phyloP scores from a whole-genome alignment of 2,113 vertebrate species.

The Ctenomys sociabilis region DNA sequence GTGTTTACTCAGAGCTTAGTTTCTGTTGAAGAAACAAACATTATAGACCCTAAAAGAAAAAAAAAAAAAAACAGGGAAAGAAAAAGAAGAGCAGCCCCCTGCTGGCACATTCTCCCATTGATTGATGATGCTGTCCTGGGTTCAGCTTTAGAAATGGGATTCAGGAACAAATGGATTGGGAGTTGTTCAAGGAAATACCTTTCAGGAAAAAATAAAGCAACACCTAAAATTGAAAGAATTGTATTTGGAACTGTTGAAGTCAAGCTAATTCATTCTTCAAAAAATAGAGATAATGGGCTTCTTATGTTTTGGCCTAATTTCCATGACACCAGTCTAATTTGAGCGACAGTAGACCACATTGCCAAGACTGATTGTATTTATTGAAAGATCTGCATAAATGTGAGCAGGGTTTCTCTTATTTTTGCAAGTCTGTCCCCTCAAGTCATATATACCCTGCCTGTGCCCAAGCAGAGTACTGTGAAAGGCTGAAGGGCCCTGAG shows the following conservation, averaged over 20 bases:
- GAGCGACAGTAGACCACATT: background rate
- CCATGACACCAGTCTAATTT: background rate
- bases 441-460: no score
- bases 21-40: slow-evolving; percentile 85
- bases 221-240: slow-evolving; percentile 45
- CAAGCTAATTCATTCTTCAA: slow-evolving; percentile 3
- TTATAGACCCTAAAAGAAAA: slow-evolving; percentile 75
- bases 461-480: background rate
- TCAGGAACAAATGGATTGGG: background rate
- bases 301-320: background rate
- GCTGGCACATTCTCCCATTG: slow-evolving; percentile 68
- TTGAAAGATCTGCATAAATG: background rate
- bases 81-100: slow-evolving; percentile 78
- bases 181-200: slow-evolving; percentile 70
- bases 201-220: slow-evolving; percentile 45
- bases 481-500: background rate
- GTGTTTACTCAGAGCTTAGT: slow-evolving; percentile 84
- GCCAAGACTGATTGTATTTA: background rate
- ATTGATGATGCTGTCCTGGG: slow-evolving; percentile 55
- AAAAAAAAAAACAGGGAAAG: background rate
- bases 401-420: background rate
- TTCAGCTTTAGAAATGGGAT: slow-evolving; percentile 69
- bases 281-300: slow-evolving; percentile 48
- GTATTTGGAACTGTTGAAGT: slow-evolving; percentile 42
- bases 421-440: background rate